phyloP scores from a whole-genome alignment of 64 coral and sea anemone species.

The Porites australiensis region DNA sequence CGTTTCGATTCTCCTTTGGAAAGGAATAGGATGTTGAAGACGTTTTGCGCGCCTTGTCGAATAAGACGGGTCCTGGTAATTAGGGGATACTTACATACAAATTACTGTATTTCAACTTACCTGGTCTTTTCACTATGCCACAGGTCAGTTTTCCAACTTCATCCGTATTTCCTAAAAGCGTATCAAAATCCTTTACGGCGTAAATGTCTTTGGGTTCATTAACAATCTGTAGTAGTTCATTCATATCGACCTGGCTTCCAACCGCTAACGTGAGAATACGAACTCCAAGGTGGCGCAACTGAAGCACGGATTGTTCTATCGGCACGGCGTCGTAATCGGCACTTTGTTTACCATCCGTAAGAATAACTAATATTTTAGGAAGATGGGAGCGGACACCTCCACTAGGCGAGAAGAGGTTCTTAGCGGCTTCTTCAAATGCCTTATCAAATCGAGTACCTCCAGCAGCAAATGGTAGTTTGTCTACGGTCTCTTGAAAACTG shows the following conservation, averaged over 20 bases:
- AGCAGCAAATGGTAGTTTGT: slow-evolving; percentile 48
- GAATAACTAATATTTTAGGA: slow-evolving; percentile 50
- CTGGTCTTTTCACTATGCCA: slow-evolving; percentile 29
- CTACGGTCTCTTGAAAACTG: slow-evolving; percentile 33
- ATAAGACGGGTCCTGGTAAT: too few relatives aligned
- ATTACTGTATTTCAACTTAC: background rate
- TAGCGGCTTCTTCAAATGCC: slow-evolving; percentile 55
- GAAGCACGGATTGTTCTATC: slow-evolving; percentile 59
- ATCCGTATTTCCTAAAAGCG: slow-evolving; percentile 13
- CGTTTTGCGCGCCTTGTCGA: too few relatives aligned
- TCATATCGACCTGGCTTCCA: slow-evolving; percentile 54
- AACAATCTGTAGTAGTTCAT: slow-evolving; percentile 59
- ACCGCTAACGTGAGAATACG: slow-evolving; percentile 60
- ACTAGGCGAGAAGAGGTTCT: slow-evolving; percentile 39
- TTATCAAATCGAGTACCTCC: slow-evolving; percentile 62
- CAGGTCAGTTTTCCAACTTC: slow-evolving; percentile 28
- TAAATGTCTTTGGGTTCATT: slow-evolving; percentile 47
- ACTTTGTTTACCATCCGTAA: slow-evolving; percentile 59
- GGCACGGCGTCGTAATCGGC: slow-evolving; percentile 58
- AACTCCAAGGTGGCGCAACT: slow-evolving; percentile 45
- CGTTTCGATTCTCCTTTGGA: too few relatives aligned
- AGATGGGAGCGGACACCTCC: slow-evolving; percentile 26
- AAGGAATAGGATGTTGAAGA: too few relatives aligned
- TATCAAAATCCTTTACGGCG: slow-evolving; percentile 56
- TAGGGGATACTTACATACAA: too few relatives aligned